Conservation (phyloP, 2,797 vertebrate species). For the Mus minutoides region DNA sequence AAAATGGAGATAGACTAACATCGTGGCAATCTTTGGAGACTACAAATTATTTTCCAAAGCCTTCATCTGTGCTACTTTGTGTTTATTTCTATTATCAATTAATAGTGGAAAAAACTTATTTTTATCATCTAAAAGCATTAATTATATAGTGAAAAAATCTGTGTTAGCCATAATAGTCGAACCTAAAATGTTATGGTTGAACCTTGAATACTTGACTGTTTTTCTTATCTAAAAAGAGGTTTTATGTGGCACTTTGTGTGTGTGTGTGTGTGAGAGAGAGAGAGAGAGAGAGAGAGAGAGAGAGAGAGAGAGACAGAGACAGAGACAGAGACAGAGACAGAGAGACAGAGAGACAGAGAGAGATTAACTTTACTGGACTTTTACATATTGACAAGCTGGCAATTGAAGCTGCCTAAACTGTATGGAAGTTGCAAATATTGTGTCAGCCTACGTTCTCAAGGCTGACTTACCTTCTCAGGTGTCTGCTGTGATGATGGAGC, state of each 20-base stretch:
- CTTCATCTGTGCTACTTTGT: slow-evolving; percentile 4
- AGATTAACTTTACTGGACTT: background rate
- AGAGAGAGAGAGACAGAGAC: too few species aligned
- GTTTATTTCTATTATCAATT: background rate
- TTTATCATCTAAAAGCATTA: slow-evolving; percentile 45
- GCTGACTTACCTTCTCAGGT: slow-evolving; percentile 87
- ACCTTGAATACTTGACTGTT: slow-evolving; percentile 34
- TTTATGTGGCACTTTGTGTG: background rate
- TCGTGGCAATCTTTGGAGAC: background rate
- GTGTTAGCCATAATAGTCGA: slow-evolving; percentile 7
- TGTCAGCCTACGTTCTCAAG: slow-evolving; percentile 27
- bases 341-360: too few species aligned
- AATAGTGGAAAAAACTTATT: background rate
- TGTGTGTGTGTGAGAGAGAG: too few species aligned
- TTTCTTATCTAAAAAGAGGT: slow-evolving; percentile 20
- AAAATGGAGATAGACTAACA: background rate
- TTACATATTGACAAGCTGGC: background rate
- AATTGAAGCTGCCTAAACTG: background rate
- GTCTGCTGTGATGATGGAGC: slow-evolving; percentile 89
- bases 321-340: too few species aligned
- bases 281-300: too few species aligned
- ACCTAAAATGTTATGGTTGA: background rate
- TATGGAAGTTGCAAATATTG: slow-evolving; percentile 65
- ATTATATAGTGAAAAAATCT: slow-evolving; percentile 9
- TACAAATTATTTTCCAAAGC: background rate